A percentile compares a stretch with the other conserved stretches of the same genome.
These are phyloP conservation scores for Lasioglossum leucozonium DNA, from an alignment of 2,888 invertebrate genomes.

Conservation along the genomic window DNA sequence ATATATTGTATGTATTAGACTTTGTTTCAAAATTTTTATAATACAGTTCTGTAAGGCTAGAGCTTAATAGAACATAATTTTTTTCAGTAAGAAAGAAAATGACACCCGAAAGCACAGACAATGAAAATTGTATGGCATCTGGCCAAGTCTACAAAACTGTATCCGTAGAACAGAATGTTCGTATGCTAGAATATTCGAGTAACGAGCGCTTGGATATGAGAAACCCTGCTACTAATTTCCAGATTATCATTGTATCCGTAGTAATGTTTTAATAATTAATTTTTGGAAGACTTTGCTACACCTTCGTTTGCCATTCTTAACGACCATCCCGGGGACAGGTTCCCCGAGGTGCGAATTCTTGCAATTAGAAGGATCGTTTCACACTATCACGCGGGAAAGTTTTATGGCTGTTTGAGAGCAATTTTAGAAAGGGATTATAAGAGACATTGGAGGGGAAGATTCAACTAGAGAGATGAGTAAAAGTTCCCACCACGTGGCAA, in stretches of 20 bases:
- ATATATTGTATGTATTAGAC: neutral
- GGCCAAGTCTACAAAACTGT: neutral
- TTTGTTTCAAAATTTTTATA: neutral
- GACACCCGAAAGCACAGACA: neutral
- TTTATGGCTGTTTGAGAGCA: neutral
- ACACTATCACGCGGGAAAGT: neutral
- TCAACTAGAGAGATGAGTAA: neutral
- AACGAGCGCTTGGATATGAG: neutral
- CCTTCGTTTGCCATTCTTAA: neutral
- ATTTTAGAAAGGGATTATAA: neutral
- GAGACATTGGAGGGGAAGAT: neutral
- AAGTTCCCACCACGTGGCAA: neutral
- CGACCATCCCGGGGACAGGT: neutral
- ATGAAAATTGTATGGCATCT: neutral
- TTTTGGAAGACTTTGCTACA: neutral
- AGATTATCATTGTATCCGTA: neutral
- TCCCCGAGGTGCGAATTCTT: conserved; percentile 12
- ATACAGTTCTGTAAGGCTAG: neutral
- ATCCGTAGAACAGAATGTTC: neutral
- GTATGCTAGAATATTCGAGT: neutral
- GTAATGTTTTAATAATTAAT: neutral
- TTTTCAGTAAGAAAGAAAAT: neutral
- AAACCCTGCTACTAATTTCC: neutral
- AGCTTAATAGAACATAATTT: neutral
- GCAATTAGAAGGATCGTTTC: conserved; percentile 17